phyloP scores from a whole-genome alignment of 2,888 invertebrate species.

The Leptinotarsa rubiginosa region DNA sequence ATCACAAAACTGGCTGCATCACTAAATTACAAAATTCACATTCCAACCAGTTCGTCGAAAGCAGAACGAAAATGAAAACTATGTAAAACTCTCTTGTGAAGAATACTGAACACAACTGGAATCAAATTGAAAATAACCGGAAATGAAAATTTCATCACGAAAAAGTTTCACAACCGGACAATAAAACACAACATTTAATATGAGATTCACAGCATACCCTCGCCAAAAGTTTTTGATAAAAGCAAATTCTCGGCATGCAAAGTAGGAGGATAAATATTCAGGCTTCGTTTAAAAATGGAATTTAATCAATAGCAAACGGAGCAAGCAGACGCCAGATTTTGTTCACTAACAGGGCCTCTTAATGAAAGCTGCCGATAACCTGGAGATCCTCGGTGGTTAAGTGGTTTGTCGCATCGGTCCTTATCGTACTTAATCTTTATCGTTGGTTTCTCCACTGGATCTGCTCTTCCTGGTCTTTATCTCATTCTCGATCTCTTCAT shows the following conservation, averaged over 20 bases:
- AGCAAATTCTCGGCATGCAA: constrained; percentile 42
- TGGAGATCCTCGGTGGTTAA: constrained; percentile 40
- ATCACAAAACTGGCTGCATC: too few species aligned
- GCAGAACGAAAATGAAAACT: neutral
- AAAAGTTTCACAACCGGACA: constrained; percentile 22
- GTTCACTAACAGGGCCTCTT: constrained; percentile 45
- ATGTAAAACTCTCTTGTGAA: neutral
- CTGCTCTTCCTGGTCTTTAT: constrained; percentile 16
- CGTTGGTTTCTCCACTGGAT: constrained; percentile 1
- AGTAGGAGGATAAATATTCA: constrained; percentile 43
- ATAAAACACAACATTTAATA: constrained; percentile 33
- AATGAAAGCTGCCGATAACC: constrained; percentile 48
- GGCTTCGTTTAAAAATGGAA: constrained; percentile 46
- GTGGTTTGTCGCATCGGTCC: constrained; percentile 48
- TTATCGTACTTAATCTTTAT: constrained; percentile 41
- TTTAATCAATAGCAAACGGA: constrained; percentile 47
- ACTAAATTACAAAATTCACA: too few species aligned
- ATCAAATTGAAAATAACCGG: constrained; percentile 14
- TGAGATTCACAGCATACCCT: constrained; percentile 26
- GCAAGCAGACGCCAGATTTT: constrained; percentile 46
- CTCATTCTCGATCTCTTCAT: neutral
- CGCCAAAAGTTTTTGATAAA: constrained; percentile 32
- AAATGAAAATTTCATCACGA: constrained; percentile 14
- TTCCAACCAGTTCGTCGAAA: neutral
- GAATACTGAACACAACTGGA: neutral